Conservation (phyloP, 2,797 vertebrate genomes). For the Emys orbicularis region DNA sequence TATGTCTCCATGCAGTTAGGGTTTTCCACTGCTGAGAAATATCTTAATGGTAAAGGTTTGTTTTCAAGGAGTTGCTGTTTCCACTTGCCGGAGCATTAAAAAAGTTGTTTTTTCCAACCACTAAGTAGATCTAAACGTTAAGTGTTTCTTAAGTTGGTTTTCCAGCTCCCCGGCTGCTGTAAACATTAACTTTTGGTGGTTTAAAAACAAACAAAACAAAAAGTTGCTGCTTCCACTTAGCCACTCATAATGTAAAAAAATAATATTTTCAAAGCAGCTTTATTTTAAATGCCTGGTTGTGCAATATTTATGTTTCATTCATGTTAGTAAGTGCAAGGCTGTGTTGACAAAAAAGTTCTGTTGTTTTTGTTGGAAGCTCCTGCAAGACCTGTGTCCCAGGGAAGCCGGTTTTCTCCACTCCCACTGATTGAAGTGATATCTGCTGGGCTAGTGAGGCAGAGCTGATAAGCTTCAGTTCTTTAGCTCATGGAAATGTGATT, state of each 20-base stretch:
- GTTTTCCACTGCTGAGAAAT: slow-evolving; percentile 81
- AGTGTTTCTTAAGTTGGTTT: slow-evolving; percentile 81
- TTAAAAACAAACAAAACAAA: slow-evolving; percentile 57
- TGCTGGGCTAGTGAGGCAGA: neutral
- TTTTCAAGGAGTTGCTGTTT: slow-evolving; percentile 85
- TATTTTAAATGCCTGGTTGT: slow-evolving; percentile 28
- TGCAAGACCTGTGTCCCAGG: neutral
- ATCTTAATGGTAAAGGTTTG: slow-evolving; percentile 82
- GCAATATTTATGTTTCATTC: slow-evolving; percentile 52
- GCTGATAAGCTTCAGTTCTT: neutral
- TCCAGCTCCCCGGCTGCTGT: slow-evolving; percentile 79
- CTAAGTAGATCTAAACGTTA: slow-evolving; percentile 86
- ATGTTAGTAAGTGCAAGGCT: slow-evolving; percentile 22
- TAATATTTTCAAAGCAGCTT: slow-evolving; percentile 13
- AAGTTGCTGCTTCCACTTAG: slow-evolving; percentile 40
- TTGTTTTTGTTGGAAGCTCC: neutral
- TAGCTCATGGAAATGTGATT: fast-evolving
- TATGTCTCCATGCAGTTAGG: slow-evolving; percentile 77
- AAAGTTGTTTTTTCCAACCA: slow-evolving; percentile 85
- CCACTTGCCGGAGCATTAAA: slow-evolving; percentile 79
- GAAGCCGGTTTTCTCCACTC: neutral
- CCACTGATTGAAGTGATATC: neutral
- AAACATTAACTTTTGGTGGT: slow-evolving; percentile 77
- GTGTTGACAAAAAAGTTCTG: slow-evolving; percentile 11
- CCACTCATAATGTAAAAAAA: slow-evolving; percentile 15